Conservation (phyloP, 37 sponge, comb jelly and placozoan genomes). For the Petrosia ficiformis region DNA sequence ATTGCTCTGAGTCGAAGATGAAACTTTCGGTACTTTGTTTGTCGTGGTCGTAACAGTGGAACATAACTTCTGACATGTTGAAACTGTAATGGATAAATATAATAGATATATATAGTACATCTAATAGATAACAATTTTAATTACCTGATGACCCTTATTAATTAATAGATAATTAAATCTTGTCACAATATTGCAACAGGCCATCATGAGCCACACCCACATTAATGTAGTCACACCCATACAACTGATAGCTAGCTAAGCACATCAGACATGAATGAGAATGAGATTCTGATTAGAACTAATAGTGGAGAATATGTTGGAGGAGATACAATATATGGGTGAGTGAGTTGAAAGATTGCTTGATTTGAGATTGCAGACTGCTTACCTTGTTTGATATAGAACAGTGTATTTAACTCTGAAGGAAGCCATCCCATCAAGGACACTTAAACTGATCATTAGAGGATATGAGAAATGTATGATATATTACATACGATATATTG, state of each 20-base stretch:
- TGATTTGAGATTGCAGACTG: background rate
- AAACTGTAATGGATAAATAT: too few relatives aligned
- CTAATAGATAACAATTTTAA: too few relatives aligned
- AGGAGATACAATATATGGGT: conserved; percentile 72
- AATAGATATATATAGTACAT: too few relatives aligned
- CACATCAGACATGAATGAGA: conserved; percentile 8
- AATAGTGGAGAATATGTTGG: conserved; percentile 61
- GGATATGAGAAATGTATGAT: background rate
- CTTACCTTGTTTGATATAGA: background rate
- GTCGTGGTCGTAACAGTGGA: too few relatives aligned
- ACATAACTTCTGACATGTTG: too few relatives aligned
- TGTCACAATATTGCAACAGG: too few relatives aligned
- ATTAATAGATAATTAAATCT: too few relatives aligned
- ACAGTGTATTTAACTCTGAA: background rate
- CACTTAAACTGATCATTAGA: background rate
- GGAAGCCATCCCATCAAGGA: background rate
- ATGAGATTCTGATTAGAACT: conserved; percentile 37
- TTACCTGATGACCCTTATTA: too few relatives aligned
- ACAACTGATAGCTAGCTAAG: background rate
- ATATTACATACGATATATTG: too few relatives aligned
- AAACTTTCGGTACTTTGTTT: conserved; percentile 51
- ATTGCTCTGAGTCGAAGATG: conserved; percentile 53
- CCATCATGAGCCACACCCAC: too few relatives aligned
- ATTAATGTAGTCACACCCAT: background rate
- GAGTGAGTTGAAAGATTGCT: background rate